Evolutionary conservation across 2,797 vertebrate species (phyloP), one percentile per base, ranked within the genome.

Genomic region (Rhyacichthys aspro): DNA sequence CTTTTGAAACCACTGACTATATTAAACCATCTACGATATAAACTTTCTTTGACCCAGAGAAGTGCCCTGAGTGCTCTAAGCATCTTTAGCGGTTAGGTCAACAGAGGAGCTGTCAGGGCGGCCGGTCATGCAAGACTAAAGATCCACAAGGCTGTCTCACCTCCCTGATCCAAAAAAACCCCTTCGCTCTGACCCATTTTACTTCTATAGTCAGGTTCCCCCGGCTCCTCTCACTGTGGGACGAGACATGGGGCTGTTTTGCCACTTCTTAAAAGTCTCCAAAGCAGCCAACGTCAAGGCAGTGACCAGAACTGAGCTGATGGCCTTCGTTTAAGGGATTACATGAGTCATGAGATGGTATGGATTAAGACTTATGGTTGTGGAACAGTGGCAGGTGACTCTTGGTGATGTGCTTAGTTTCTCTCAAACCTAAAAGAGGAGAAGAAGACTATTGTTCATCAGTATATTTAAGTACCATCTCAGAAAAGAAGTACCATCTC

Each of bases 321-420:
- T 70, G 70, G 70, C 52, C 39, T 42, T 16, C 43, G 17, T 78
- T 79, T 74, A 54, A 75, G 56, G 82, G 86, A 90, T 90, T 86
- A 90, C 67, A 52, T 45, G 55, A 88, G 83, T 91, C 89, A 89
- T 85, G 84, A 79, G 87, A 84, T 76, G 63, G 78, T 66, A 61
- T 53, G 74, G 85, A 80, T 90, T 88, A 88, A 78, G 64, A 36
- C 32, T 45, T 52, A 45, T 69, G 66, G 59, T 69, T 69, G 63
- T 55, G 59, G 75, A 69, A 79, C 62, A 80, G 72, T 33, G 59
- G 59, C 47, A 39, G 63, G 70, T 78, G 67, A 70, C 70, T 70
- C 19, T 69, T 15, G 36, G 48, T 60, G 23, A 56, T 36, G 61
- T 64, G 61, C 67, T 34, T 0, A 1, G 34, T 8, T 18, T 41